Conservation (phyloP, 1,140 invertebrate genomes). For the Acromyrmex echinatior region DNA sequence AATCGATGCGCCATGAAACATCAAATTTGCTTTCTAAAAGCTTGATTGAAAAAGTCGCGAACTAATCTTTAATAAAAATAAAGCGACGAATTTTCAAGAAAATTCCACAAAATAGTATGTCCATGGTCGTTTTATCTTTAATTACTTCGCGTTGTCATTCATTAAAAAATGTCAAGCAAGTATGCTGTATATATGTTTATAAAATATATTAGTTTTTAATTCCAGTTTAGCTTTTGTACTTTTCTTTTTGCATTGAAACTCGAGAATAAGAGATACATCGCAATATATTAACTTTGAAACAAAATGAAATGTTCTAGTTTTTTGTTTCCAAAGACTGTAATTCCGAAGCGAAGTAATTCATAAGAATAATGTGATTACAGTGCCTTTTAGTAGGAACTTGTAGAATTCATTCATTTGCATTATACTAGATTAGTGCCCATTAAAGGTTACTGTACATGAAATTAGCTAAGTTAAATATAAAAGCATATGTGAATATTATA, state of each 20-base stretch:
- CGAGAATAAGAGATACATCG: neutral
- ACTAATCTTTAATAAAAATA: neutral
- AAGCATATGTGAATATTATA: too few relatives aligned
- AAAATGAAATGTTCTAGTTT: constrained; percentile 33
- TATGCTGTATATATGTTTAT: constrained; percentile 81
- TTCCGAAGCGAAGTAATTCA: constrained; percentile 28
- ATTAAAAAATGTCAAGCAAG: constrained; percentile 68
- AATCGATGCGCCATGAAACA: neutral
- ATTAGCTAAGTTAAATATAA: too few relatives aligned
- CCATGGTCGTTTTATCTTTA: constrained; percentile 55
- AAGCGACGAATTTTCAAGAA: neutral
- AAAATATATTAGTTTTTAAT: constrained; percentile 75
- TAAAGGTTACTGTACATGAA: too few relatives aligned
- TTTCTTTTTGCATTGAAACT: constrained; percentile 18
- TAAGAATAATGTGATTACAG: constrained; percentile 66
- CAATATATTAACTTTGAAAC: neutral
- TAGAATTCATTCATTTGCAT: too few relatives aligned
- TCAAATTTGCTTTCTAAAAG: neutral
- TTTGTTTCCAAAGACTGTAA: constrained; percentile 28
- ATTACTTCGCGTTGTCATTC: constrained; percentile 67
- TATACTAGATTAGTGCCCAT: too few relatives aligned
- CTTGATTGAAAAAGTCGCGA: constrained; percentile 22
- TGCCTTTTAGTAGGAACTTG: constrained; percentile 57
- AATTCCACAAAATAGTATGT: constrained; percentile 39
- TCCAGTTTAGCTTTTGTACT: constrained; percentile 49